Evolutionary conservation across 37 sponge, comb jelly and placozoan species (phyloP), one percentile per base, ranked within the genome.

Genomic region (Theonella swinhoei): DNA sequence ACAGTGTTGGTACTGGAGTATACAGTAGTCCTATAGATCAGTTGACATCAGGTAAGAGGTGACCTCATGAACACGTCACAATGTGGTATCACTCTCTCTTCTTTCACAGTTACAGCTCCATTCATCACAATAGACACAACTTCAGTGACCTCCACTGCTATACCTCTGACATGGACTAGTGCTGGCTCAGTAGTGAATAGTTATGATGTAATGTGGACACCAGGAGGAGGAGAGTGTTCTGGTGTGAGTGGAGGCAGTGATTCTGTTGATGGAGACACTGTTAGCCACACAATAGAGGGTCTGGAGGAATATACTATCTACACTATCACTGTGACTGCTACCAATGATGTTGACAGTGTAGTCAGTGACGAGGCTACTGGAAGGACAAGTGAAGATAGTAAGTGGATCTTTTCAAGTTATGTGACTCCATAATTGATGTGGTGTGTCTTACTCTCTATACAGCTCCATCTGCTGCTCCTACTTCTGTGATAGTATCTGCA

Each of bases 261-360:
- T n/a, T n/a, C n/a, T n/a, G n/a, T n/a, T n/a, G n/a, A n/a, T n/a
- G n/a, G n/a, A n/a, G n/a, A n/a, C n/a, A n/a, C 33, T 33, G 39
- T 72, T 9, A 26, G 4, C 8, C 37, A 24, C 14, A 72, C 31
- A 74, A 43, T 20, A 42, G 20, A 4, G 8, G 43, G 26, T 2
- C 58, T 80, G 14, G 54, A 67, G 33, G 41, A 80, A 33, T 80
- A 68, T 32, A 35, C 33, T n/a, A 38, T 19, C 19, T 78, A 78
- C 37, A 32, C 54, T 3, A 78, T 78, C 31, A 31, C 66, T 14
- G 65, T 78, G n/a, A 62, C 65, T 33, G 79, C 79, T 4, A 28
- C 35, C 4, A 78, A 64, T 3, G 9, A n/a, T 23, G 65, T 78
- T 11, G 79, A 66, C 24, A 20, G n/a, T 24, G 79, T 66, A 38